Evolutionary conservation across 2,888 invertebrate genomes (phyloP).

Genomic region (Spodoptera exigua): DNA sequence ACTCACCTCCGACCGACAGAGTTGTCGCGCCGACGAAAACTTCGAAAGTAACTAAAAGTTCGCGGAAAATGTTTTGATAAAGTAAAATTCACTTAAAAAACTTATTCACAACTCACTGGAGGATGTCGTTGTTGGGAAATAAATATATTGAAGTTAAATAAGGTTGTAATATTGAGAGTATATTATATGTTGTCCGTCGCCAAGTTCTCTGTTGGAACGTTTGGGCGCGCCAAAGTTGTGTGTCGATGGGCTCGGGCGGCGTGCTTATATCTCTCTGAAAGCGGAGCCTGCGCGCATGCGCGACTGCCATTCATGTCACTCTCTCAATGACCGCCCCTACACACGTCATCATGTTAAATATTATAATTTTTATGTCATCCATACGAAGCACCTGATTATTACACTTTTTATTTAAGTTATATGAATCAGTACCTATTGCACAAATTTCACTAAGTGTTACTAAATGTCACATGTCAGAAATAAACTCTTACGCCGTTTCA

Average conservation of each 20-base stretch:
- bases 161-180: conserved; percentile 32
- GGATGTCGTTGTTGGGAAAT: conserved; percentile 58
- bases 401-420: conserved; percentile 14
- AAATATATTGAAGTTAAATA: conserved; percentile 55
- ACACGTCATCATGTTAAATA: conserved; percentile 70
- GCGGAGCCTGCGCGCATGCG: conserved; percentile 78
- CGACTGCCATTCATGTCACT: conserved; percentile 79
- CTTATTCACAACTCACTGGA: conserved; percentile 71
- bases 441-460: conserved; percentile 4
- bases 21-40: conserved; percentile 70
- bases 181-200: conserved; percentile 63
- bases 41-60: conserved; percentile 75
- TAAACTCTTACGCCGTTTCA: conserved; percentile 8
- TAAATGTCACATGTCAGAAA: conserved; percentile 4
- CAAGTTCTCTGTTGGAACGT: conserved; percentile 79
- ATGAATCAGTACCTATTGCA: conserved; percentile 18
- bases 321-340: conserved; percentile 86
- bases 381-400: conserved; percentile 15
- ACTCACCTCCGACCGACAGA: conserved; percentile 58
- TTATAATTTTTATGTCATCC: conserved; percentile 38
- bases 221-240: conserved; percentile 87
- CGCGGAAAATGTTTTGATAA: conserved; percentile 60
- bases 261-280: conserved; percentile 82
- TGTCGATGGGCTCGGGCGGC: conserved; percentile 75
- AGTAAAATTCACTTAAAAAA: conserved; percentile 67